Evolutionary conservation across 1,140 invertebrate genomes (phyloP).

Genomic region (Trypoxylus dichotomus): DNA sequence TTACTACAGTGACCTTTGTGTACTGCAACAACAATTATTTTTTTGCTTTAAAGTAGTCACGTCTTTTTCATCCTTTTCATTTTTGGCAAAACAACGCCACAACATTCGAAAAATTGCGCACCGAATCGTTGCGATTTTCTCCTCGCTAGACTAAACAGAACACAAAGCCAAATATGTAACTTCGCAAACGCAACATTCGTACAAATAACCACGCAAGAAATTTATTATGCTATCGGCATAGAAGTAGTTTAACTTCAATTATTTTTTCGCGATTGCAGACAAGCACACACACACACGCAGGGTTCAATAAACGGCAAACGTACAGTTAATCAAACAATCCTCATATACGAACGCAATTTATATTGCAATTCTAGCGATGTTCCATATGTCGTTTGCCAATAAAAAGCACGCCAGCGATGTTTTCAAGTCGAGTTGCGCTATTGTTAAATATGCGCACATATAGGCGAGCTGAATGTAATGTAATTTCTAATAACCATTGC

Average conservation of each 20-base stretch:
- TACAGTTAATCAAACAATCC: slow-evolving; percentile 6
- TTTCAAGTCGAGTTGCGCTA: background rate
- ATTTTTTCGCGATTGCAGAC: slow-evolving; percentile 6
- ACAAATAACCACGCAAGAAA: background rate
- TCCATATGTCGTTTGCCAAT: background rate
- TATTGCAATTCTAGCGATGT: slow-evolving; percentile 8
- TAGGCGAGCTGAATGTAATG: no score
- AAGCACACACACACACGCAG: background rate
- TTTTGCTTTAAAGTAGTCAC: no score
- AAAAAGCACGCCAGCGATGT: background rate
- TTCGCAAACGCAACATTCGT: background rate
- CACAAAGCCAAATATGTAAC: no score
- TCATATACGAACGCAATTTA: background rate
- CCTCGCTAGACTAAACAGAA: no score
- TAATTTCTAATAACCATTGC: background rate
- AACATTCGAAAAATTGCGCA: no score
- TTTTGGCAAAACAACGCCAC: no score
- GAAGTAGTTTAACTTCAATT: background rate
- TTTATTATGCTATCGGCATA: background rate
- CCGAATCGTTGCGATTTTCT: no score
- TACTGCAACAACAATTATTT: no score
- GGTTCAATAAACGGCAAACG: background rate
- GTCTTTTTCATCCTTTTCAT: no score
- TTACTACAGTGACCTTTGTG: no score
- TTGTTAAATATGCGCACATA: background rate